Base-by-base conservation (phyloP, 37 sponge, comb jelly and placozoan genomes). In the Beroe ovata region DNA sequence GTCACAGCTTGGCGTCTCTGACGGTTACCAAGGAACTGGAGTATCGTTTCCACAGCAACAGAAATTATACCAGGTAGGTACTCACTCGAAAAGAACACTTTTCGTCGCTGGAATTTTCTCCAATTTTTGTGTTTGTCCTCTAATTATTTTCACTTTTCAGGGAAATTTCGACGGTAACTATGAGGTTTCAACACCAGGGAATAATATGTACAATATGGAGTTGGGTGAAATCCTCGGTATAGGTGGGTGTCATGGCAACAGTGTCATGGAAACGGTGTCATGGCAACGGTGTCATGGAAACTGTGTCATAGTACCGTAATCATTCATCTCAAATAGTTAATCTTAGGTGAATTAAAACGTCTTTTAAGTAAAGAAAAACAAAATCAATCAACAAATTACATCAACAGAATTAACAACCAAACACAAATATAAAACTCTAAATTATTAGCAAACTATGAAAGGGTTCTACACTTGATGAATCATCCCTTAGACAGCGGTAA, bases 91-190 rank as follows among this genome's bases (percentile, higher is more conserved):
- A 47, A 16, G 6, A 47, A 47, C 11, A 47, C 6, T 47, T 47
- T n/a, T n/a, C n/a, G n/a, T n/a, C n/a, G n/a, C n/a, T n/a, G n/a
- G n/a, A 58, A 58, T 58, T 11, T 58, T 58, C 11, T 58, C 59
- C 59, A 58, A 58, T 58, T 58, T 58, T n/a, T n/a, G n/a, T n/a
- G n/a, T n/a, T n/a, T n/a, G n/a, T n/a, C n/a, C n/a, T n/a, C n/a
- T n/a, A n/a, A n/a, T n/a, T n/a, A 58, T 18, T 19, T 58, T 8
- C 63, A 28, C 3, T 62, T 34, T 30, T 21, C 84, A 77, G 84
- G 84, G 84, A 41, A 77, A 77, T 54, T 77, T 42, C 21, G 47
- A 77, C 54, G 54, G 84, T 37, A 77, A 77, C 54, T 77, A 42
- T 23, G 84, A 77, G 47, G 28, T 77, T n/a, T n/a, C 54, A 3